These are phyloP conservation scores for Eurytoma californica DNA, from an alignment of 2,888 invertebrate species.

Conservation along the genomic window DNA sequence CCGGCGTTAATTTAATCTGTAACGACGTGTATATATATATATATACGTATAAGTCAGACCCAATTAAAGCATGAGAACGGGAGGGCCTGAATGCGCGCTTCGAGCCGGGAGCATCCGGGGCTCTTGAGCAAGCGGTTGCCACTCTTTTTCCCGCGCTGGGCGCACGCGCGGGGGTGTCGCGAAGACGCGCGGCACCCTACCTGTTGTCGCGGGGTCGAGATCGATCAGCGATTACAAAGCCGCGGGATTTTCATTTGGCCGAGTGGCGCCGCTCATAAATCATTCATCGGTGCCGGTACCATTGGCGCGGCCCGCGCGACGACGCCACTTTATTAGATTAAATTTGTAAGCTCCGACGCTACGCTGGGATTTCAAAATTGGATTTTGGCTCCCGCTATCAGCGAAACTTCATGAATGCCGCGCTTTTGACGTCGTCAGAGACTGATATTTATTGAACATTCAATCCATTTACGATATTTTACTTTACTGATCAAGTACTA, in stretches of 20 bases:
- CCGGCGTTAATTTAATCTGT: constrained; percentile 45
- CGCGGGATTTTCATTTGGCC: constrained; percentile 48
- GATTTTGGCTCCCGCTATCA: neutral
- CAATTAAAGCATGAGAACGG: constrained; percentile 48
- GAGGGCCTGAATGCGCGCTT: constrained; percentile 38
- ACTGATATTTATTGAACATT: constrained; percentile 4
- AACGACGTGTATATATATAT: constrained; percentile 33
- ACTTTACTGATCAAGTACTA: neutral
- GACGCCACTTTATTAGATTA: constrained; percentile 51
- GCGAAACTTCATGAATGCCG: constrained; percentile 21
- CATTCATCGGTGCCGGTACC: constrained; percentile 29
- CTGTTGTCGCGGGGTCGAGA: constrained; percentile 12
- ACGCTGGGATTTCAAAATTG: constrained; percentile 30
- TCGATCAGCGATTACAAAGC: constrained; percentile 46
- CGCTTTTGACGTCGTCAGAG: too few relatives aligned
- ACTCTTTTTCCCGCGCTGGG: neutral
- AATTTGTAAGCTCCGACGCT: constrained; percentile 34
- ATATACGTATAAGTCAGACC: constrained; percentile 40
- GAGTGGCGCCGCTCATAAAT: constrained; percentile 41
- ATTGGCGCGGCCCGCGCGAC: neutral
- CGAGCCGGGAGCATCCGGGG: neutral
- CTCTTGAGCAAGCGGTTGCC: neutral
- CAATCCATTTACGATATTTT: neutral
- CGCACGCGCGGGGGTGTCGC: neutral
- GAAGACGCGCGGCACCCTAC: neutral